Percentiles rank a stretch among this genome's conserved stretches.
Evolutionary conservation across 2,888 invertebrate genomes (phyloP).

Genomic region (Sarcophaga variegata): DNA sequence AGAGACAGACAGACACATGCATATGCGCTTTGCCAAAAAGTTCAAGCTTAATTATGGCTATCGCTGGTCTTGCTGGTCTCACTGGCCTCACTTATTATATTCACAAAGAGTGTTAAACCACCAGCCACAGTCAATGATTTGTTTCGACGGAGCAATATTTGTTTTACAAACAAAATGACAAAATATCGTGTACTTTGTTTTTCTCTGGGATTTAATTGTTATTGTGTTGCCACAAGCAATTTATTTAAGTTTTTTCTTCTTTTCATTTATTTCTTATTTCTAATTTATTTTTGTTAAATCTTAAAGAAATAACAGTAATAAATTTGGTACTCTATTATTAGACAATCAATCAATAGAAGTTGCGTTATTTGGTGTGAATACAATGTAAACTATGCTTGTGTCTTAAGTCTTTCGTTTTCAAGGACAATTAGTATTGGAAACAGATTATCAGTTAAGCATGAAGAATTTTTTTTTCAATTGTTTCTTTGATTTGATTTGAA

Average conservation of each 20-base stretch:
- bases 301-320: not conserved
- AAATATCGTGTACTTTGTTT: too few species aligned
- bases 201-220: constrained; percentile 16
- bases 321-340: not conserved
- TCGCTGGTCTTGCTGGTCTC: not conserved
- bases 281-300: constrained; percentile 29
- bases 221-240: constrained; percentile 25
- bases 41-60: constrained; percentile 51
- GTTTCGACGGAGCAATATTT: too few species aligned
- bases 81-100: not conserved
- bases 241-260: constrained; percentile 4
- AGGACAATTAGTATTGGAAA: constrained; percentile 27
- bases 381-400: constrained; percentile 49
- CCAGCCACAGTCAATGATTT: too few species aligned
- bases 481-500: not conserved
- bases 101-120: too few species aligned
- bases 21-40: constrained; percentile 51
- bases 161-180: too few species aligned
- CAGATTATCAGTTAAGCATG: constrained; percentile 25
- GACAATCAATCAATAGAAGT: constrained; percentile 34
- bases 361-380: constrained; percentile 28
- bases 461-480: constrained; percentile 46
- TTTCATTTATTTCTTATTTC: constrained; percentile 16
- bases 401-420: constrained; percentile 62
- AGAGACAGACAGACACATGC: not conserved